A percentile compares a stretch with the other conserved stretches of the same genome.
phyloP scores from a whole-genome alignment of 2,797 vertebrate species.

The Adelosebastes latens region DNA sequence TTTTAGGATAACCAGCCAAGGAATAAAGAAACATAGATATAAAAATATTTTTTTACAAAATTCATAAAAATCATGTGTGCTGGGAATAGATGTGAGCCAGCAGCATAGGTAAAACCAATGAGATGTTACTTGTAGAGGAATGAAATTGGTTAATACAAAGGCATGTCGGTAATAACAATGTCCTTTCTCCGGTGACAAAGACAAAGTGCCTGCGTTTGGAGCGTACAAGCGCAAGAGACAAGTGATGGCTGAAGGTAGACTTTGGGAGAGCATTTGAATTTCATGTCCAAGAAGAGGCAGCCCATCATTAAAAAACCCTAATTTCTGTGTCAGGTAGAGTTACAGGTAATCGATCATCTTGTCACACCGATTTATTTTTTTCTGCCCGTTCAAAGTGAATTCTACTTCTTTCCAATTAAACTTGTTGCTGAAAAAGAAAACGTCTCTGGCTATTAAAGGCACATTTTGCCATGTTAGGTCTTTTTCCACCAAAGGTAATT shows the following conservation, averaged over 20 bases:
- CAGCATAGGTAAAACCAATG: constrained; percentile 88
- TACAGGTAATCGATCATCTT: constrained; percentile 96
- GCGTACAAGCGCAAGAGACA: constrained; percentile 88
- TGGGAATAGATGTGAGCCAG: constrained; percentile 70
- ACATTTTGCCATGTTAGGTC: constrained; percentile 80
- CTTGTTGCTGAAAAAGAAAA: constrained; percentile 86
- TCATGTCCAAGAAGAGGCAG: constrained; percentile 93
- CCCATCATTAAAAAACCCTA: constrained; percentile 95
- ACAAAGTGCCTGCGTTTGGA: constrained; percentile 94
- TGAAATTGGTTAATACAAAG: constrained; percentile 95
- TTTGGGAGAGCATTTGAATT: constrained; percentile 95
- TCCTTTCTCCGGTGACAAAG: constrained; percentile 94
- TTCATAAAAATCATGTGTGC: constrained; percentile 14
- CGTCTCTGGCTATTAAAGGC: constrained; percentile 82
- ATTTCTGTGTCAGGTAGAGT: constrained; percentile 95
- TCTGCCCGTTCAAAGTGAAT: constrained; percentile 86
- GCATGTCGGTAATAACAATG: constrained; percentile 96
- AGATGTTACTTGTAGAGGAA: constrained; percentile 94
- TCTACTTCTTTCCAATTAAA: constrained; percentile 90
- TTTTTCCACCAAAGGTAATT: constrained; percentile 76
- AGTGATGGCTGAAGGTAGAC: constrained; percentile 92
- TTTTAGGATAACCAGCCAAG: constrained; percentile 10
- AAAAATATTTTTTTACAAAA: constrained; percentile 3
- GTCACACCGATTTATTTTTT: constrained; percentile 88
- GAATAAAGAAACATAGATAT: neutral